Conservation (phyloP, 1,140 invertebrate genomes). For the Cepaea nemoralis region DNA sequence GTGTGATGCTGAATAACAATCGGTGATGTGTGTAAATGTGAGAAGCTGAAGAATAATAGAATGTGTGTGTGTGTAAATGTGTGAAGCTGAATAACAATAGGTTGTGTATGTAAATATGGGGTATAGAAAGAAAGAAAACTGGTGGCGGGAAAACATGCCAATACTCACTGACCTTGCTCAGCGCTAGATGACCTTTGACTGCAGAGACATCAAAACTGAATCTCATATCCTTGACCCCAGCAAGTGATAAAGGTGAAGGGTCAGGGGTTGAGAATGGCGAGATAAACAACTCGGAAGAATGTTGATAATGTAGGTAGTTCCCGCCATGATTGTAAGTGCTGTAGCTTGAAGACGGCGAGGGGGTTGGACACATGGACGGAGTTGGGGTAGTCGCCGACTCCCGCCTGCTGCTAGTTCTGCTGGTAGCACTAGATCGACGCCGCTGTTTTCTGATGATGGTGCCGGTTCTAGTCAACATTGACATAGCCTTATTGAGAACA, state of each 20-base stretch:
- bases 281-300: not conserved
- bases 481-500: no score
- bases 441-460: constrained; percentile 42
- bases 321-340: not conserved
- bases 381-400: constrained; percentile 15
- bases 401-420: constrained; percentile 4
- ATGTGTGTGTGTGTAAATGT: no score
- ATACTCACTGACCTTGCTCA: constrained; percentile 25
- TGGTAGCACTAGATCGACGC: constrained; percentile 39
- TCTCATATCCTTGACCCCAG: constrained; percentile 6
- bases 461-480: constrained; percentile 41
- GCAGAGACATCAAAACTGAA: not conserved
- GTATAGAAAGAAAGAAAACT: no score
- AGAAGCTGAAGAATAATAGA: no score
- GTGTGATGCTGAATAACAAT: no score
- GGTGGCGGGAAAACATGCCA: no score
- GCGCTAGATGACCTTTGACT: not conserved
- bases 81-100: no score
- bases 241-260: not conserved
- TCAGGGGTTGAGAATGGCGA: constrained; percentile 2
- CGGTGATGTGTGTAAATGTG: no score
- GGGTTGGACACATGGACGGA: not conserved
- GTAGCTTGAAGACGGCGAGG: not conserved
- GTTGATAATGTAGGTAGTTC: not conserved
- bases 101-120: no score